Base-by-base conservation (phyloP, 2,113 vertebrate genomes). In the Setophaga kirtlandii region DNA sequence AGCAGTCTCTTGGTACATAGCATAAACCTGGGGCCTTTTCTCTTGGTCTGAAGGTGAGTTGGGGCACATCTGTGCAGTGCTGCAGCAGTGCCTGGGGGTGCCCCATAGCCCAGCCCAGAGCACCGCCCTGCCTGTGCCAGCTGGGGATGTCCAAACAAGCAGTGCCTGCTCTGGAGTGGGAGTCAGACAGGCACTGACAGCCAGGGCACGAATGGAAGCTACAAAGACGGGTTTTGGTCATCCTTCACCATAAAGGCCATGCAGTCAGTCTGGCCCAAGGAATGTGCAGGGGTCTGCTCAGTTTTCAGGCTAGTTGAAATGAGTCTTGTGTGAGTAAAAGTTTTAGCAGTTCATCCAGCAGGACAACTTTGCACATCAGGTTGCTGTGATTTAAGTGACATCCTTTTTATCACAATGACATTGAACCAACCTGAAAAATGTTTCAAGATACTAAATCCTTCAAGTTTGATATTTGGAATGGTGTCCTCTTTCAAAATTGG, bases 401-500 rank as follows among this genome's bases (percentile, higher is more conserved):
- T 58, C 60, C 68, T 83, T 96, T 96, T 89, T 93, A 92, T 96
- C 92, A 95, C 83, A 84, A 49, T 62, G 92, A 90, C 83, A 92
- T 83, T 93, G 92, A 96, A 90, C 41, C 80, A 92, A 93, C 71
- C 93, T 92, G 93, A 95, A 94, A 96, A 95, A 96, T 82, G 93
- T 94, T 96, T 96, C 85, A 84, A 93, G 88, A 93, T 67, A 90
- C 79, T 95, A 95, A 96, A 96, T 96, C 94, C 85, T 95, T 96
- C 96, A 86, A 89, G 83, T 6, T 19, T 96, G 90, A 96, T 96
- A 95, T 90, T 96, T 96, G 92, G 88, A 96, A 93, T 79, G 62
- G 64, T 22, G 49, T 93, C 68, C 28, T 94, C 88, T 96, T 95
- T 96, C 92, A 95, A 49, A 94, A 96, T 20, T 83, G 90, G 79